Conservation (phyloP, 2,113 vertebrate genomes). For the Sinocyclocheilus grahami region DNA sequence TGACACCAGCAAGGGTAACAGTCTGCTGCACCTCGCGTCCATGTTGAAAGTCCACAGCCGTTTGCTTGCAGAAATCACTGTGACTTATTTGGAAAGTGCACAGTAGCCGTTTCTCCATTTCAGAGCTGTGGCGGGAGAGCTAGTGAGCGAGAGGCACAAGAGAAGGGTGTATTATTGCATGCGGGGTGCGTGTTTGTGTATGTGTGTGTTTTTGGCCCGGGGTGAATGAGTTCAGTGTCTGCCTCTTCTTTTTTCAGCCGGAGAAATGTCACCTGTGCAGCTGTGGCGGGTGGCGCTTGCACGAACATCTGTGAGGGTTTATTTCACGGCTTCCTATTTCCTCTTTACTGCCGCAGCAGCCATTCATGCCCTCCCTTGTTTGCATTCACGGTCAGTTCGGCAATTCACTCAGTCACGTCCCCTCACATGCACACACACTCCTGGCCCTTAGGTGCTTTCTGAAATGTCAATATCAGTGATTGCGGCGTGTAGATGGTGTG, state of each 20-base stretch:
- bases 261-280: conserved; percentile 50
- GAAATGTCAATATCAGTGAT: conserved; percentile 40
- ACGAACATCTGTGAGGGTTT: conserved; percentile 43
- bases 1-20: conserved; percentile 34
- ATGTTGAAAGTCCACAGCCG: conserved; percentile 14
- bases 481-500: conserved; percentile 10
- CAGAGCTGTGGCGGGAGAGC: not conserved
- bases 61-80: not conserved
- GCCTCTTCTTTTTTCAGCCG: conserved; percentile 29
- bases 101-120: conserved; percentile 18
- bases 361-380: conserved; percentile 28
- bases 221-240: conserved; percentile 45
- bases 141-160: not conserved
- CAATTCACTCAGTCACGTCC: conserved; percentile 14
- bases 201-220: conserved; percentile 19
- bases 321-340: conserved; percentile 30
- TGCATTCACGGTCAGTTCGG: conserved; percentile 40
- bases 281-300: conserved; percentile 14
- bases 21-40: conserved; percentile 48
- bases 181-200: conserved; percentile 33
- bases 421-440: not conserved
- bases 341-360: conserved; percentile 18
- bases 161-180: not conserved
- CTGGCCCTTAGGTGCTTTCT: conserved; percentile 2
- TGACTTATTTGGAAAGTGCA: conserved; percentile 25